Evolutionary conservation across 2,797 vertebrate species (phyloP).

Genomic region (Harpagifer antarcticus): DNA sequence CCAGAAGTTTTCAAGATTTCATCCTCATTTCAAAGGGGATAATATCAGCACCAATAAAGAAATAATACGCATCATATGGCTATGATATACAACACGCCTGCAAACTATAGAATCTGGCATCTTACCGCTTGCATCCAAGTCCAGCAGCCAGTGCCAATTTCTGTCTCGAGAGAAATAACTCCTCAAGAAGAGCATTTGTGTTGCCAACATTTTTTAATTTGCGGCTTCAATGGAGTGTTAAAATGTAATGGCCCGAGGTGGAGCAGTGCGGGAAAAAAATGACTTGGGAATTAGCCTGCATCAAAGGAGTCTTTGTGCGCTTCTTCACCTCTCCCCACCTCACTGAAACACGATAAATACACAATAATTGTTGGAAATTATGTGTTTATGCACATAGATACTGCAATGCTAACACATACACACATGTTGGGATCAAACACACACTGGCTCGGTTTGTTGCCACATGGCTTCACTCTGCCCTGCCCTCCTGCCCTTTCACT

Average conservation of each 20-base stretch:
- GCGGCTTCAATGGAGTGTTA: constrained; percentile 79
- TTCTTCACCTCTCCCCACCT: constrained; percentile 31
- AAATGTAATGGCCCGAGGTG: constrained; percentile 79
- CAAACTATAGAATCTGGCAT: constrained; percentile 48
- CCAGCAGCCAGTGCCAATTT: constrained; percentile 67
- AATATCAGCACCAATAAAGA: constrained; percentile 17
- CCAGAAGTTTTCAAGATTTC: neutral
- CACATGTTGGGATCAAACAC: constrained; percentile 33
- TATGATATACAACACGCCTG: constrained; percentile 37
- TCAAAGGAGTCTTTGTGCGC: constrained; percentile 52
- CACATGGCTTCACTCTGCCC: constrained; percentile 25
- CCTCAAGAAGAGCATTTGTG: constrained; percentile 63
- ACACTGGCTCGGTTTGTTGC: constrained; percentile 45
- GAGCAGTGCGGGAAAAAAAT: constrained; percentile 41
- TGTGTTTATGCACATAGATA: neutral
- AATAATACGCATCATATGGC: constrained; percentile 18
- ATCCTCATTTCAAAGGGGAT: neutral
- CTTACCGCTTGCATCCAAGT: constrained; percentile 37
- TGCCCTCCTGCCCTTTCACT: constrained; percentile 28
- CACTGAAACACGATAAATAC: constrained; percentile 40
- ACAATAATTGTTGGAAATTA: constrained; percentile 37
- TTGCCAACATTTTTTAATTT: constrained; percentile 79
- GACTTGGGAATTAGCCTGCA: constrained; percentile 62
- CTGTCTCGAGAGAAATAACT: constrained; percentile 71
- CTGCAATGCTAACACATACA: neutral